phyloP scores from a whole-genome alignment of 2,113 vertebrate species.

The Silurus asotus region DNA sequence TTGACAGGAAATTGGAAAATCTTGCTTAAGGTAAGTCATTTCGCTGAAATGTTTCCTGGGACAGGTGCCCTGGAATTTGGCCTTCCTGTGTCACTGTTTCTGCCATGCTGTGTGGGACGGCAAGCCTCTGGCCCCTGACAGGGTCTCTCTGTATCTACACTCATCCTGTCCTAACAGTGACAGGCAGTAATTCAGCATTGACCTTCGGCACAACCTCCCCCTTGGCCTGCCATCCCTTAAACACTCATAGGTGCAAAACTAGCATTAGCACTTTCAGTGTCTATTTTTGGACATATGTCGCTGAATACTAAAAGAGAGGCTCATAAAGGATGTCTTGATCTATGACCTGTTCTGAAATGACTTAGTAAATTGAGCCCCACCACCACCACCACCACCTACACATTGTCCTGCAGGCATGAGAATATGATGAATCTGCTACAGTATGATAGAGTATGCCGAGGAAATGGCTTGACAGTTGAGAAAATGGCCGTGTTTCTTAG shows the following conservation, averaged over 20 bases:
- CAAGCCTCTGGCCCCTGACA: slow-evolving; percentile 50
- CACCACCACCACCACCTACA: background rate
- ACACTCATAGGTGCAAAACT: slow-evolving; percentile 38
- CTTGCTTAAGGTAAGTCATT: slow-evolving; percentile 25
- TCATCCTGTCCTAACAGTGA: slow-evolving; percentile 64
- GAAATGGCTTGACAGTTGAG: slow-evolving; percentile 71
- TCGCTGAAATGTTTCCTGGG: slow-evolving; percentile 27
- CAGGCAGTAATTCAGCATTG: slow-evolving; percentile 72
- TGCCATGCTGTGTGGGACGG: slow-evolving; percentile 63
- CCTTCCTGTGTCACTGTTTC: slow-evolving; percentile 47
- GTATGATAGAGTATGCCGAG: slow-evolving; percentile 56
- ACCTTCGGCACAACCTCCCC: slow-evolving; percentile 73
- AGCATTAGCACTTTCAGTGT: slow-evolving; percentile 36
- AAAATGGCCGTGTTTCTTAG: slow-evolving; percentile 74
- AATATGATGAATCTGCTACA: slow-evolving; percentile 41
- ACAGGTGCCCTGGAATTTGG: background rate
- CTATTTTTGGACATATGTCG: slow-evolving; percentile 27
- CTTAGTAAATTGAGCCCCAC: slow-evolving; percentile 43
- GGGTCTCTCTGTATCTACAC: slow-evolving; percentile 60
- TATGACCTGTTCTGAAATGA: slow-evolving; percentile 38
- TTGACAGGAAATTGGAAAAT: slow-evolving; percentile 33
- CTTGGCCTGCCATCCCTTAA: slow-evolving; percentile 56
- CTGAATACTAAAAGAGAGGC: slow-evolving; percentile 42
- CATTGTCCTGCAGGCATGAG: slow-evolving; percentile 33
- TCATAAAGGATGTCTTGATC: slow-evolving; percentile 39